A percentile compares a stretch with the other conserved stretches of the same genome.
Conservation (phyloP, 2,113 vertebrate species). For the Papio anubis region DNA sequence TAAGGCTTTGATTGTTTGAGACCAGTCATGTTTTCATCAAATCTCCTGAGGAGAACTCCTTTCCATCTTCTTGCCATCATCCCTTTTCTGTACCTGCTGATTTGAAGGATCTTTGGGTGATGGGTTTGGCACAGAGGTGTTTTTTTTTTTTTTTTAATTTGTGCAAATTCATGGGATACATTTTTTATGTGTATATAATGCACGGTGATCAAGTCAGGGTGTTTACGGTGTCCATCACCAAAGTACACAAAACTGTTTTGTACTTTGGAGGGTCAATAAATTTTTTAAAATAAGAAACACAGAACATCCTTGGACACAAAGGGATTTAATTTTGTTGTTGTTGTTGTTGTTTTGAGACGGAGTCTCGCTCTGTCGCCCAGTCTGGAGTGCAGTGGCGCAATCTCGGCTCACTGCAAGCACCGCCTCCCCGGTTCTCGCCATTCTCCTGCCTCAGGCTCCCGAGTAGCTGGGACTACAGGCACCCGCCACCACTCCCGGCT, state of each 20-base stretch:
- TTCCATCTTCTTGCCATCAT: background rate
- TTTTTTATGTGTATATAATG: too few relatives aligned
- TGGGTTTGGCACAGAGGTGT: slow-evolving; percentile 3
- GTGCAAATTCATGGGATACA: background rate
- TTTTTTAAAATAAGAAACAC: background rate
- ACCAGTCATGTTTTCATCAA: background rate
- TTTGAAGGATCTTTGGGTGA: background rate
- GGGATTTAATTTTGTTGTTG: background rate
- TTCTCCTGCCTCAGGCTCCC: too few relatives aligned
- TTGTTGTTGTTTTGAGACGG: background rate
- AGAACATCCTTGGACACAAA: slow-evolving; percentile 28
- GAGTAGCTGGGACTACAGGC: too few relatives aligned
- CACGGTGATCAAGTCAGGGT: too few relatives aligned
- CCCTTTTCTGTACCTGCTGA: background rate
- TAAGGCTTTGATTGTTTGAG: background rate
- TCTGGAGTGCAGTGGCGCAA: too few relatives aligned
- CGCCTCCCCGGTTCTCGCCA: too few relatives aligned
- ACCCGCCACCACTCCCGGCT: rapidly evolving
- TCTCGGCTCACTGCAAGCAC: too few relatives aligned
- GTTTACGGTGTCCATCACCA: too few relatives aligned
- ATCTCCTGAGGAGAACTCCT: background rate
- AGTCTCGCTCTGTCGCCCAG: too few relatives aligned
- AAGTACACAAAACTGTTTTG: slow-evolving; percentile 31
- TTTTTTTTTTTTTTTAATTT: background rate
- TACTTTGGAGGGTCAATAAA: slow-evolving; percentile 8